These are phyloP conservation scores for Mystacides longicornis DNA, from an alignment of 2,888 invertebrate species.

Conservation along the genomic window DNA sequence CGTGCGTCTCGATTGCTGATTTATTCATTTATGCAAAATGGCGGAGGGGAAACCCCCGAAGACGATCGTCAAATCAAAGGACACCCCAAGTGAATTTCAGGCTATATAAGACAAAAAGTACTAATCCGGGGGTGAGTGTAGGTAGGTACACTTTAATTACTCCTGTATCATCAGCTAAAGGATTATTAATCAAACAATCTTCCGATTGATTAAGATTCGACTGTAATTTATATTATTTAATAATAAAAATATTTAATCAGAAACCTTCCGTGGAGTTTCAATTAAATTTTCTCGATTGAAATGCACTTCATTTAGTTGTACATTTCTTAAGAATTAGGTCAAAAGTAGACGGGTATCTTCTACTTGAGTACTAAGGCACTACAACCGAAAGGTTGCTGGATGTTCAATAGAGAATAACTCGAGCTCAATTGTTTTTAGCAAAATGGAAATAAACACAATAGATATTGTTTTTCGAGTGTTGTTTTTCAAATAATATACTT, in stretches of 20 bases:
- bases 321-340: too few relatives aligned
- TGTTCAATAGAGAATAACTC: too few relatives aligned
- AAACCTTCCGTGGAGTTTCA: too few relatives aligned
- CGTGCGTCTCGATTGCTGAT: constrained; percentile 18
- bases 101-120: background rate
- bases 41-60: constrained; percentile 4
- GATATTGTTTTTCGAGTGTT: too few relatives aligned
- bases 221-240: background rate
- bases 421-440: too few relatives aligned
- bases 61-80: background rate
- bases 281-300: too few relatives aligned
- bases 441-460: too few relatives aligned
- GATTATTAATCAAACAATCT: background rate
- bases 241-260: background rate
- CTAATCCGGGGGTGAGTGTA: background rate
- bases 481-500: too few relatives aligned
- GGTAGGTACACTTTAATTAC: background rate
- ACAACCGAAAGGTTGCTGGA: too few relatives aligned
- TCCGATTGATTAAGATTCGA: background rate
- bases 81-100: background rate
- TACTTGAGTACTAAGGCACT: too few relatives aligned
- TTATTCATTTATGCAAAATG: constrained; percentile 25
- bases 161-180: background rate
- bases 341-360: too few relatives aligned
- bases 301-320: too few relatives aligned